Conservation (phyloP, 2,113 vertebrate species). For the Capreolus pygargus region DNA sequence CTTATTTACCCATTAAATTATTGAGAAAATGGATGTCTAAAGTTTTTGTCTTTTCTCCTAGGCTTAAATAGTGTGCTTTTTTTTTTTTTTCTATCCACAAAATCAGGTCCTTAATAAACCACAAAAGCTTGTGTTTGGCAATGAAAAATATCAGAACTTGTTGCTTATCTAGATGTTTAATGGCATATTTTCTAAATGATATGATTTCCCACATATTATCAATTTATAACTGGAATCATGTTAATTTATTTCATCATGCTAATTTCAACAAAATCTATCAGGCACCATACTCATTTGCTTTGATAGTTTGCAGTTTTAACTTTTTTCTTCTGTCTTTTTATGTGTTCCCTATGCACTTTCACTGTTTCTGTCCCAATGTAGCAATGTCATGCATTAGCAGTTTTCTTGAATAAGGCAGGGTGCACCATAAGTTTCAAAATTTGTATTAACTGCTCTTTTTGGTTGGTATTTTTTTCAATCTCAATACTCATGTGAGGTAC, state of each 20-base stretch:
- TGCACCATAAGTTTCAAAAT: background rate
- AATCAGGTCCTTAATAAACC: background rate
- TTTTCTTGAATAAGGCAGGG: background rate
- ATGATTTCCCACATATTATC: background rate
- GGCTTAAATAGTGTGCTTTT: background rate
- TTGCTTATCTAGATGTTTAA: background rate
- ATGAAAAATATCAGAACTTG: background rate
- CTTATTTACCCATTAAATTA: background rate
- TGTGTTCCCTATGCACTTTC: background rate
- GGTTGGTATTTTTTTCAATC: constrained; percentile 6
- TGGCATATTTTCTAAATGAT: background rate
- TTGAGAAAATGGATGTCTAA: background rate
- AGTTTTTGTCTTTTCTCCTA: background rate
- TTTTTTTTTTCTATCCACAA: background rate
- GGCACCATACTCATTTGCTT: background rate
- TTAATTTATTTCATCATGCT: background rate
- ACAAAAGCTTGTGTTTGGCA: background rate
- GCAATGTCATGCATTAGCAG: background rate
- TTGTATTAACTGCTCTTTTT: background rate
- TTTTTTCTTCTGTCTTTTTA: background rate
- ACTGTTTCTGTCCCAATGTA: background rate
- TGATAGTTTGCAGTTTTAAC: background rate
- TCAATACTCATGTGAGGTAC: background rate
- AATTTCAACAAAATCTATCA: background rate
- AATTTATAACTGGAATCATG: background rate